Evolutionary conservation across 2,797 vertebrate species (phyloP).

Genomic region (Cichlasoma orientale): DNA sequence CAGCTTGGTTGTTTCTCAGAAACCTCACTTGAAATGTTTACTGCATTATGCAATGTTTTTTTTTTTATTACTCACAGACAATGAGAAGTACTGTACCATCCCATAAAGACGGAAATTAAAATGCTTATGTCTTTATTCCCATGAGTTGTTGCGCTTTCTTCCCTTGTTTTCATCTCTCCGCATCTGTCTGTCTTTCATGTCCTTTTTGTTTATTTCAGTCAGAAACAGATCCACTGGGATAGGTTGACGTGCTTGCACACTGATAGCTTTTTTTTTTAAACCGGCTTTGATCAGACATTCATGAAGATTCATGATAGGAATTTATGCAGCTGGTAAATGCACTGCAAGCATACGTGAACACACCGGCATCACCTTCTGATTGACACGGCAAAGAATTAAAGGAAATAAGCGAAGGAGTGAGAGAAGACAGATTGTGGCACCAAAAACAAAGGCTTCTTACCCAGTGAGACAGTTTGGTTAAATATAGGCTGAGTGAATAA

Average conservation of each 20-base stretch:
- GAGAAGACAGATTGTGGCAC: background rate
- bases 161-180: background rate
- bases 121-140: conserved; percentile 7
- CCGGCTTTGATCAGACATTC: conserved; percentile 32
- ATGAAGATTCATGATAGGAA: background rate
- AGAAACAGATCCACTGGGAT: conserved; percentile 13
- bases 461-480: background rate
- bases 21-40: conserved; percentile 35
- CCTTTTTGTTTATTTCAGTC: conserved; percentile 23
- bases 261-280: conserved; percentile 37
- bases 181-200: background rate
- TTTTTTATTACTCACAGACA: conserved; percentile 37
- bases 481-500: background rate
- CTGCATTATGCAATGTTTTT: background rate
- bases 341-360: background rate
- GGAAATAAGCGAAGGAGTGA: background rate
- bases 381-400: background rate
- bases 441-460: background rate
- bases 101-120: conserved; percentile 37
- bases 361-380: background rate
- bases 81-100: background rate
- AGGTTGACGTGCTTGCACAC: background rate
- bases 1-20: conserved; percentile 21
- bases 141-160: conserved; percentile 2
- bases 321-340: background rate